Base-by-base conservation (phyloP, 2,888 invertebrate species). In the Drosophila flavopinicola region DNA sequence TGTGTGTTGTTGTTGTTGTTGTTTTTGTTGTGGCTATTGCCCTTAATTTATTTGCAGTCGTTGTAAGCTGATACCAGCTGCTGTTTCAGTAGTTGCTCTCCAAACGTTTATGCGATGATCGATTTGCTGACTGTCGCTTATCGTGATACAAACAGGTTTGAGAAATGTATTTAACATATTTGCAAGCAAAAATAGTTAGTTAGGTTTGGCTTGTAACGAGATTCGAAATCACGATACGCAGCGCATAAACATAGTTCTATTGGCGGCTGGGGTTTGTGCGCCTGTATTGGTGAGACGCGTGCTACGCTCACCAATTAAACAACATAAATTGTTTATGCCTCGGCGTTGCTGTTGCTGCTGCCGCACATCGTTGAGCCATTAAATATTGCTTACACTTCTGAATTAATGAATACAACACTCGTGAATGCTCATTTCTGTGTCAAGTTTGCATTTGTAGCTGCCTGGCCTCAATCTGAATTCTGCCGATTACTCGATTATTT, bases 321-420 rank as follows among this genome's bases (percentile, higher is more conserved):
- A 17, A 54, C 57, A 58, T 54, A 57, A 72, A 67, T 64, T 74
- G 67, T 67, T 67, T 60, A 63, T 71, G 76, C 67, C 57, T 11
- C 63, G 29, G 27, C 29, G 30, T 42, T 53, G 41, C 41, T 17
- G 15, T 15, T 44, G 45, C 44, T 9, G 29, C 15, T 51, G 64
- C 25, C 20, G 38, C 78, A 70, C 52, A 42, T 25, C 24, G 44
- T 57, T 29, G 57, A 25, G 57, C 39, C 44, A 69, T 74, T 79
- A 56, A 78, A 76, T 82, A 82, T 67, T 82, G 78, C 83, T 78
- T 73, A 78, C 61, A 80, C 59, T 64, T 23, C 47, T 58, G 65
- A 75, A 78, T 82, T 75, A 75, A 82, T 82, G 61, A 66, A 73
- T 67, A 47, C 41, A 68, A 47, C 41, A 68, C 64, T 67, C 66